Conservation (phyloP, 2,797 vertebrate species). For the Takifugu rubripes region DNA sequence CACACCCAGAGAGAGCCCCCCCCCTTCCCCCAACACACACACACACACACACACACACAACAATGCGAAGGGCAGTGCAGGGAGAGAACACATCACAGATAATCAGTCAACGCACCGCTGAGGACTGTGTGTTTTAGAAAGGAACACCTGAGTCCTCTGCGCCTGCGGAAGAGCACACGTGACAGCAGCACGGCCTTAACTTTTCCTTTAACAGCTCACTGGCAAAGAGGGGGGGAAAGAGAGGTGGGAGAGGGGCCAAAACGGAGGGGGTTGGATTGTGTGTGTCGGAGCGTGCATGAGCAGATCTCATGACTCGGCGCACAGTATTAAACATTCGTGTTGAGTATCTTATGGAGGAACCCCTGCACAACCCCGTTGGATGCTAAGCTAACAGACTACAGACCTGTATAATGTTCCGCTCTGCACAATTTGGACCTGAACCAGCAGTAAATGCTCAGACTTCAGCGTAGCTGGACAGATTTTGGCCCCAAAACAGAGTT, state of each 20-base stretch:
- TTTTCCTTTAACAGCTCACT: slow-evolving; percentile 21
- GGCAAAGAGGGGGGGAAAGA: slow-evolving; percentile 6
- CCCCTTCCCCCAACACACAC: no score
- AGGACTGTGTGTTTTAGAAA: slow-evolving; percentile 24
- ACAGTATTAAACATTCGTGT: slow-evolving; percentile 43
- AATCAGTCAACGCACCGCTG: slow-evolving; percentile 22
- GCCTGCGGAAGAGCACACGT: slow-evolving; percentile 27
- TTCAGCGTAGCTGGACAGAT: no score
- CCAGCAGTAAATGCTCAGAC: no score
- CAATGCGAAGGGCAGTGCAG: neutral
- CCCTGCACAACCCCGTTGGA: neutral
- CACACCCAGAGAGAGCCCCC: neutral
- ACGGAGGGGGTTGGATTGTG: slow-evolving; percentile 19
- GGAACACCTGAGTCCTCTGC: slow-evolving; percentile 59
- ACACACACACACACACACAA: no score
- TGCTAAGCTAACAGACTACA: neutral
- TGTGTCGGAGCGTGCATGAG: slow-evolving; percentile 45
- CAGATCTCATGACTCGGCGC: slow-evolving; percentile 48
- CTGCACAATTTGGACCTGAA: no score
- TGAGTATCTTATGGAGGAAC: slow-evolving; percentile 1
- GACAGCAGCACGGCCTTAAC: slow-evolving; percentile 32
- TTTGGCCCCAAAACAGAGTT: no score
- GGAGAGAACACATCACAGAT: slow-evolving; percentile 20
- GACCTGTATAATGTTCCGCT: no score
- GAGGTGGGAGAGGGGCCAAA: neutral